Conservation (phyloP, 2,113 vertebrate species). For the Hydrolagus affinis region DNA sequence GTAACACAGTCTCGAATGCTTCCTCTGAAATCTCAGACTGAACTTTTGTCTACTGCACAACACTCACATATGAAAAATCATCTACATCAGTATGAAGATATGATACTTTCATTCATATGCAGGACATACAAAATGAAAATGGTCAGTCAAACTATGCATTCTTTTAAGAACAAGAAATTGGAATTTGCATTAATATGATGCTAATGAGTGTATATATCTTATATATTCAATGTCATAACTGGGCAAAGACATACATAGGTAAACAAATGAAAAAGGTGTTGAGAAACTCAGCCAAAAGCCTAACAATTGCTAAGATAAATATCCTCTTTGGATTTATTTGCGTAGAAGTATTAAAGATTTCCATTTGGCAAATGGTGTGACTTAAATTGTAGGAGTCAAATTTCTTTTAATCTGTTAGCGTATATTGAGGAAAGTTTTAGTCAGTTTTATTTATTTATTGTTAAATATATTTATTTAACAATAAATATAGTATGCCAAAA, state of each 20-base stretch:
- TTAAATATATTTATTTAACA: no score
- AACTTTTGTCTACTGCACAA: constrained; percentile 17
- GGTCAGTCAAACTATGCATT: background rate
- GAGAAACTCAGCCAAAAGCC: background rate
- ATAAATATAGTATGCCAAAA: no score
- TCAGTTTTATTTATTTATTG: no score
- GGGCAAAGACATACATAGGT: background rate
- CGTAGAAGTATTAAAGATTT: no score
- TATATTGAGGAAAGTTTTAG: no score
- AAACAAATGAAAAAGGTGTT: background rate
- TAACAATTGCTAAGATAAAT: background rate
- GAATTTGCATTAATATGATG: no score
- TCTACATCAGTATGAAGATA: background rate
- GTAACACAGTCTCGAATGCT: constrained; percentile 14
- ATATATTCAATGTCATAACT: background rate
- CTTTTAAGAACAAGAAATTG: background rate
- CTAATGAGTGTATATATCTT: background rate
- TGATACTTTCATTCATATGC: no score
- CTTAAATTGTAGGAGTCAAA: no score
- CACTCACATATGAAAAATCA: background rate
- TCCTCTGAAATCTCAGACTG: background rate
- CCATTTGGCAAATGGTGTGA: no score
- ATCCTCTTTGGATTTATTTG: background rate
- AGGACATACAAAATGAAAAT: background rate
- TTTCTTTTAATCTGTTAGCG: no score